Conservation (phyloP, 2,797 vertebrate genomes). For the Hoplostethus atlanticus region DNA sequence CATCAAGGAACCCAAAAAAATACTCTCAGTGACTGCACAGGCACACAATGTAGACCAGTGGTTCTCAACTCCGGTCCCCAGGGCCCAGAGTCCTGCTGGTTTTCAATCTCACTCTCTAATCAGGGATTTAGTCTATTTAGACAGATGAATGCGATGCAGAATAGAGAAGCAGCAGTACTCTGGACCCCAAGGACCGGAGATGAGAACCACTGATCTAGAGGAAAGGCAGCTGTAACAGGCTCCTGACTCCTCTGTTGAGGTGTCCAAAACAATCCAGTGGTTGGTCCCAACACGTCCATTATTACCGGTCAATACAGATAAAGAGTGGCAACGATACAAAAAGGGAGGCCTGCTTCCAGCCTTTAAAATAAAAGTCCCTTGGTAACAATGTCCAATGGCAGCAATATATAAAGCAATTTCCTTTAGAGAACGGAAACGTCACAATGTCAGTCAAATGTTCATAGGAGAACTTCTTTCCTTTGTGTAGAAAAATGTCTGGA, state of each 20-base stretch:
- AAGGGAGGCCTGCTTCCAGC: constrained; percentile 63
- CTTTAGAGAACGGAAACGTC: constrained; percentile 17
- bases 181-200: too few relatives aligned
- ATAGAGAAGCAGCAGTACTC: too few relatives aligned
- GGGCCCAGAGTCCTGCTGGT: too few relatives aligned
- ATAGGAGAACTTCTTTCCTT: constrained; percentile 27
- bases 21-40: constrained; percentile 48
- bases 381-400: constrained; percentile 49
- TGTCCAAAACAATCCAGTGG: constrained; percentile 40
- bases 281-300: constrained; percentile 44
- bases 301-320: constrained; percentile 60
- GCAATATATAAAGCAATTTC: constrained; percentile 50
- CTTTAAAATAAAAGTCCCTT: constrained; percentile 54
- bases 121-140: too few relatives aligned
- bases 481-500: constrained; percentile 46
- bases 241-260: too few relatives aligned
- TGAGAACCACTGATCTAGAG: too few relatives aligned
- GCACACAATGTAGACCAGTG: constrained; percentile 49
- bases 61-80: too few relatives aligned
- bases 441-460: constrained; percentile 39
- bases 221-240: too few relatives aligned
- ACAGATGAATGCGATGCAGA: too few relatives aligned
- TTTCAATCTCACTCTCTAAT: too few relatives aligned
- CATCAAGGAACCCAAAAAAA: constrained; percentile 48
- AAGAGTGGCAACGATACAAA: constrained; percentile 57